A percentile compares a stretch with the other conserved stretches of the same genome.
phyloP scores from a whole-genome alignment of 2,113 vertebrate species.

The Atractosteus spatula region DNA sequence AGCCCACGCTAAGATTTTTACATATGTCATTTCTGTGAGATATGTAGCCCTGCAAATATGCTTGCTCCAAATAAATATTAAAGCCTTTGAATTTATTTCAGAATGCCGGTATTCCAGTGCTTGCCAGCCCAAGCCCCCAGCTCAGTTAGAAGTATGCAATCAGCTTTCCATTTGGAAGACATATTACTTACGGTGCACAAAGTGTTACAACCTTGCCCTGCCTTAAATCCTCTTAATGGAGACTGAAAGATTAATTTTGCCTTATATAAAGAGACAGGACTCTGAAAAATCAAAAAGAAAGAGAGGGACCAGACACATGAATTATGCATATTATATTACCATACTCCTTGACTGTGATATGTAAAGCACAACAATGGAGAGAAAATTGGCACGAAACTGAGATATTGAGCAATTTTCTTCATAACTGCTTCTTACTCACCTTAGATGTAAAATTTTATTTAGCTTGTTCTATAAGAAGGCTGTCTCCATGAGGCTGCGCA shows the following conservation, averaged over 20 bases:
- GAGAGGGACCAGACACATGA: constrained; percentile 73
- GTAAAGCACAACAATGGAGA: constrained; percentile 67
- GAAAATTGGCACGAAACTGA: constrained; percentile 80
- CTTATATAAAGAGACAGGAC: constrained; percentile 82
- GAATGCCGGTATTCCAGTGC: too few relatives aligned
- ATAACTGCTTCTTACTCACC: constrained; percentile 87
- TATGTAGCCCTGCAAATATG: too few relatives aligned
- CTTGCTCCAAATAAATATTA: too few relatives aligned
- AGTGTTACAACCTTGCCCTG: constrained; percentile 63
- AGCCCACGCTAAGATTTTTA: too few relatives aligned
- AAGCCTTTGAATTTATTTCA: too few relatives aligned
- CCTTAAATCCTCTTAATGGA: constrained; percentile 72
- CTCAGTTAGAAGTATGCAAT: background rate
- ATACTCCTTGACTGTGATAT: constrained; percentile 68
- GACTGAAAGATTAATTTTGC: constrained; percentile 77
- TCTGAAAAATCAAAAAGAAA: constrained; percentile 73
- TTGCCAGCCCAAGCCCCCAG: constrained; percentile 5
- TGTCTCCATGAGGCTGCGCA: constrained; percentile 74
- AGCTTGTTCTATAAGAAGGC: constrained; percentile 74
- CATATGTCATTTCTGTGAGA: too few relatives aligned
- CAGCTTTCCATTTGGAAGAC: constrained; percentile 39
- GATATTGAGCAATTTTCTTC: constrained; percentile 91
- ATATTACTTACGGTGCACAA: constrained; percentile 55
- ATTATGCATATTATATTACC: constrained; percentile 88
- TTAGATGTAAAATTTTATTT: constrained; percentile 90